These are phyloP conservation scores for Micrastur ruficollis DNA, from an alignment of 2,797 vertebrate genomes.

Conservation along the genomic window DNA sequence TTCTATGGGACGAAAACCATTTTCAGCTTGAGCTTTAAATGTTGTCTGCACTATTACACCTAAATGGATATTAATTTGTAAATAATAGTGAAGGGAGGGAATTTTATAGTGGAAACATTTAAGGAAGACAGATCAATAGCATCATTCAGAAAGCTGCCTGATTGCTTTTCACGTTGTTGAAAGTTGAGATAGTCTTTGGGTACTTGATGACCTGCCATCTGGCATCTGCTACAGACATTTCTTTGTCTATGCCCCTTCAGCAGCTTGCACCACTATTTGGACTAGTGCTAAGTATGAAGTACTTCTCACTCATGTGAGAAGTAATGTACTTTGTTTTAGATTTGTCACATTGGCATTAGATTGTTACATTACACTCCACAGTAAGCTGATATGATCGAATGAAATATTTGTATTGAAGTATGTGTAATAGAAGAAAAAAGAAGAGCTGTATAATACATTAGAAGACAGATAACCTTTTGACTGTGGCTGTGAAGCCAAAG, in stretches of 20 bases:
- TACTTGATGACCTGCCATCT: not conserved
- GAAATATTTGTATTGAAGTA: not conserved
- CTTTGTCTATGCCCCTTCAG: not conserved
- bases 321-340: not conserved
- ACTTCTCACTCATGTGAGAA: not conserved
- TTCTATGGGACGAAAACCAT: not conserved
- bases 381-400: not conserved
- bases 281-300: not conserved
- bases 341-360: not conserved
- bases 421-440: not conserved
- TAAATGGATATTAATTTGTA: not conserved
- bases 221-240: not conserved
- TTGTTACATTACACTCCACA: not conserved
- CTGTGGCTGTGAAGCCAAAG: not conserved
- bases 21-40: not conserved
- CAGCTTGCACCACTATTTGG: not conserved
- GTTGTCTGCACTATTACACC: not conserved
- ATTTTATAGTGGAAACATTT: not conserved
- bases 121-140: not conserved
- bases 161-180: not conserved
- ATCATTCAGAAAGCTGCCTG: not conserved
- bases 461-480: not conserved
- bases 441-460: not conserved
- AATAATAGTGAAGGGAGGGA: not conserved
- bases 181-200: not conserved